A percentile compares a stretch with the other conserved stretches of the same genome.
Conservation (phyloP, 2,113 vertebrate species). For the Isichthys henryi region DNA sequence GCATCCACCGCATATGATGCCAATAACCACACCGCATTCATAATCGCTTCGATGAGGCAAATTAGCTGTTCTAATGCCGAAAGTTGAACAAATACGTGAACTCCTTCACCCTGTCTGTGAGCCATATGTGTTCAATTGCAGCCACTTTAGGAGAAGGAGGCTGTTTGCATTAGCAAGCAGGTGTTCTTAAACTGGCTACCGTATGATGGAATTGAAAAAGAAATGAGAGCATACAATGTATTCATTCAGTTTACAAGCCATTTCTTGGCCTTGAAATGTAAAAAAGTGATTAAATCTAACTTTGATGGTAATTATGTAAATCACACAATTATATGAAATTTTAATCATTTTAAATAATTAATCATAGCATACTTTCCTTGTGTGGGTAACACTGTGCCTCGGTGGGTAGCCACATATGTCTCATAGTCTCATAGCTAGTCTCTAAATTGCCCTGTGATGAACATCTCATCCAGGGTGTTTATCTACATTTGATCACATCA, state of each 20-base stretch:
- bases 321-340: not conserved
- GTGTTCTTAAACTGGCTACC: not conserved
- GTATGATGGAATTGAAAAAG: not conserved
- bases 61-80: not conserved
- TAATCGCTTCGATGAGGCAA: not conserved
- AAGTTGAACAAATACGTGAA: not conserved
- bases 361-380: not conserved
- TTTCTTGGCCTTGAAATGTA: not conserved
- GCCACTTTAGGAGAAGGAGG: not conserved
- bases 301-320: not conserved
- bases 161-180: not conserved
- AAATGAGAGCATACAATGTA: not conserved
- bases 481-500: not conserved
- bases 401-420: not conserved
- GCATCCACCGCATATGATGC: not conserved
- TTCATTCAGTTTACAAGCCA: not conserved
- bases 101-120: not conserved
- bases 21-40: not conserved
- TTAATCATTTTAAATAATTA: not conserved
- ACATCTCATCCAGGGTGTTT: not conserved
- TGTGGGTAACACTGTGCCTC: not conserved
- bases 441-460: not conserved
- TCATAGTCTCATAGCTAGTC: not conserved
- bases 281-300: not conserved
- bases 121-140: not conserved